phyloP scores from a whole-genome alignment of 2,113 vertebrate species.

The Mustela nigripes region DNA sequence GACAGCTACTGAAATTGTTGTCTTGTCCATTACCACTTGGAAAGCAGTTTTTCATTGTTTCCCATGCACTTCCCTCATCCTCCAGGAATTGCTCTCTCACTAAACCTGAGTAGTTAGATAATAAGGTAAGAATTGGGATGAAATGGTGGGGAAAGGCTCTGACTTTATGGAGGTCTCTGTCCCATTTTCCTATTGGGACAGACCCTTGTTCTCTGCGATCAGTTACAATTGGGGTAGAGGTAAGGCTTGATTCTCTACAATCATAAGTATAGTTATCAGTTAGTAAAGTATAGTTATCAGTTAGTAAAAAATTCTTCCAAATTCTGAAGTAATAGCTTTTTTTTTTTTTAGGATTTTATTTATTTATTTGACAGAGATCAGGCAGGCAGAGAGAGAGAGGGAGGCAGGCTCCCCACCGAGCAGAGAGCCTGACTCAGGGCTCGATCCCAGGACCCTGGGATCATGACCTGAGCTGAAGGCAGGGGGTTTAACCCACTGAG shows the following conservation, averaged over 20 bases:
- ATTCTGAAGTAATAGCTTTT: not conserved
- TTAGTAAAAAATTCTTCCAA: not conserved
- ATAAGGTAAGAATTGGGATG: not conserved
- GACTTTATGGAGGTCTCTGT: not conserved
- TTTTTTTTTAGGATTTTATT: no score
- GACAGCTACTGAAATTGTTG: not conserved
- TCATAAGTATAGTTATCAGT: not conserved
- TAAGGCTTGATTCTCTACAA: not conserved
- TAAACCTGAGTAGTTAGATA: not conserved
- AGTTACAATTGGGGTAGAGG: not conserved
- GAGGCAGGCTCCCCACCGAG: no score
- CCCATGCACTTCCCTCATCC: not conserved
- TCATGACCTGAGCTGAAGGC: no score
- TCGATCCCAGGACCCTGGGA: no score
- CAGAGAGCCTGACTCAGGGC: no score
- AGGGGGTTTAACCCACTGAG: no score
- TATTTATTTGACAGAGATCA: no score
- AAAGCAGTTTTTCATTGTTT: not conserved
- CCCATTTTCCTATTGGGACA: not conserved
- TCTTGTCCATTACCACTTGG: not conserved
- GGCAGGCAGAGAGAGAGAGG: no score
- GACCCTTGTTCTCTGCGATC: not conserved
- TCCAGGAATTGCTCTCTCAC: not conserved
- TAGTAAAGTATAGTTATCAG: not conserved
- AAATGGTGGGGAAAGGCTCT: not conserved